Conservation (phyloP, 2,888 invertebrate species). For the Aromia moschata region DNA sequence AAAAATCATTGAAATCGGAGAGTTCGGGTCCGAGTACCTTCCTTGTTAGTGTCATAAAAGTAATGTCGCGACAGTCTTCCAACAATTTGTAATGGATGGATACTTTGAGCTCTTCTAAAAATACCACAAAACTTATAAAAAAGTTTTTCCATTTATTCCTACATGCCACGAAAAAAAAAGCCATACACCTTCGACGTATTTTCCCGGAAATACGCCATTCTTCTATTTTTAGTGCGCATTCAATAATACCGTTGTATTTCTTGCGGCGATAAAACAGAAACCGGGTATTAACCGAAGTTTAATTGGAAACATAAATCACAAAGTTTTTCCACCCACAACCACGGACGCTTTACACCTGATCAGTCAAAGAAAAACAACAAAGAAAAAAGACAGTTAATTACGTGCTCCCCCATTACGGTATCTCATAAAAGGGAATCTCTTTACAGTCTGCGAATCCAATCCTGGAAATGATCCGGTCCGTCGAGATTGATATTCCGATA, state of each 20-base stretch:
- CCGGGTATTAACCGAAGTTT: conserved; percentile 15
- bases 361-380: conserved; percentile 33
- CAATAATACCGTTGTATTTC: conserved; percentile 26
- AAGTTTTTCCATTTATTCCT: too few species aligned
- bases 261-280: conserved; percentile 17
- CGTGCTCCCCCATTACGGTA: conserved; percentile 57
- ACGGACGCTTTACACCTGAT: conserved; percentile 27
- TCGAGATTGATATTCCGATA: conserved; percentile 54
- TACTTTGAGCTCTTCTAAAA: too few species aligned
- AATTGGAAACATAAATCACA: conserved; percentile 27
- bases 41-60: too few species aligned
- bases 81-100: too few species aligned
- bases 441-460: conserved; percentile 53
- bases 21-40: too few species aligned
- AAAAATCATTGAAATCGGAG: too few species aligned
- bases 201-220: background rate
- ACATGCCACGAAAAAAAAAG: too few species aligned
- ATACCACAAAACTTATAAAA: too few species aligned
- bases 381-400: conserved; percentile 50
- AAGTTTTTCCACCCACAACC: conserved; percentile 8
- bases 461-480: conserved; percentile 40
- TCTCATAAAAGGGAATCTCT: conserved; percentile 56
- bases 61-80: too few species aligned
- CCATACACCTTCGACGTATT: too few species aligned
- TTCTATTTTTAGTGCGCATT: conserved; percentile 10